Evolutionary conservation across 2,113 vertebrate genomes (phyloP).

Genomic region (Neolamprologus fasciatus): DNA sequence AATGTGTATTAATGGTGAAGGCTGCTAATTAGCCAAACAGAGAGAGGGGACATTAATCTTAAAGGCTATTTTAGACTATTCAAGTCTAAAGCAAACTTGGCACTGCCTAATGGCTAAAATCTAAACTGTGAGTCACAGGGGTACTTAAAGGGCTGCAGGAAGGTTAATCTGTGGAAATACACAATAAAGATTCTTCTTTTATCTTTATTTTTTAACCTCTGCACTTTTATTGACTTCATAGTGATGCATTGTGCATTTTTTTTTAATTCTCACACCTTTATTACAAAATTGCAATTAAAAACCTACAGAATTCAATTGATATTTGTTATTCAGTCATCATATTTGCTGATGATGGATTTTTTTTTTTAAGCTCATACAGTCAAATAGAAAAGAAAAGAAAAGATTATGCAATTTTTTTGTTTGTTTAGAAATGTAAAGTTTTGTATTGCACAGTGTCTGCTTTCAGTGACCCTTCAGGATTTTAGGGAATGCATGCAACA

Average conservation of each 20-base stretch:
- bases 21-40: conserved; percentile 48
- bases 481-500: not conserved
- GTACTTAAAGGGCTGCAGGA: not conserved
- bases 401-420: not conserved
- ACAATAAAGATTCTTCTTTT: not conserved
- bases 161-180: conserved; percentile 16
- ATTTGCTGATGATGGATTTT: not conserved
- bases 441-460: not conserved
- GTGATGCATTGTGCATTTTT: not conserved
- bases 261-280: not conserved
- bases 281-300: not conserved
- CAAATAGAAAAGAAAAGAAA: not conserved
- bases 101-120: not conserved
- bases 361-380: not conserved
- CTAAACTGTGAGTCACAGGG: not conserved
- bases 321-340: not conserved
- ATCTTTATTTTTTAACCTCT: not conserved
- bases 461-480: not conserved
- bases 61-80: conserved; percentile 7
- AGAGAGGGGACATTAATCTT: conserved; percentile 39
- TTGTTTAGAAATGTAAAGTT: not conserved
- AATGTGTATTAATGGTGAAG: conserved; percentile 31
- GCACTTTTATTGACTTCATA: not conserved
- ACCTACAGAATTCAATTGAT: not conserved
- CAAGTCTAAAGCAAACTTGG: conserved; percentile 6